Evolutionary conservation across 2,797 vertebrate species (phyloP), one percentile per base, ranked within the genome.

Genomic region (Rousettus madagascariensis): DNA sequence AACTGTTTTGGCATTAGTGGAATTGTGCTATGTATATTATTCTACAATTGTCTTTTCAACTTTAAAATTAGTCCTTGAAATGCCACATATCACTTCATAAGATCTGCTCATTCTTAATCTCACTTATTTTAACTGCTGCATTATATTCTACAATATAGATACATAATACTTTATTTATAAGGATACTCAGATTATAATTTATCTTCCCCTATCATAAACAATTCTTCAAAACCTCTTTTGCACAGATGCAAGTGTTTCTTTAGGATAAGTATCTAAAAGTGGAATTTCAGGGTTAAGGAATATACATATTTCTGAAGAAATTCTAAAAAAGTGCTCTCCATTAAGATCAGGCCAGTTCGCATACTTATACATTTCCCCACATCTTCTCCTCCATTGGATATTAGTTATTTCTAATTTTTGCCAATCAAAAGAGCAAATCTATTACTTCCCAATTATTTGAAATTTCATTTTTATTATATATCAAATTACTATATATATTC

Each of bases 121-220:
- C n/a, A 85, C 69, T 85, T 51, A 66, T 75, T 93, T 95, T 74
- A 78, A 91, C 24, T n/a, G 36, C 36, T 74, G 43, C 24, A 80
- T 75, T 38, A 19, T 80, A 84, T 30, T 94, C 22, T n/a, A 87
- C 13, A 55, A 36, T 12, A 75, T 10, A 78, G 51, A 28, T 65
- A 38, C 17, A 65, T n/a, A 86, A 49, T 88, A 86, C 15, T 75
- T 95, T 91, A 79, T 38, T 68, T 38, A 51, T 69, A 82, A 94
- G 33, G 12, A 88, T 8, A 11, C 30, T 74, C 36, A 51, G 26
- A 84, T 84, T 57, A n/a, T 57, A 68, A 74, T 77, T 36, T 93
- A 38, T 61, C 41, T 75, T 82, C 24, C n/a, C 24, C 11, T 69
- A 43, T 20, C 65, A 71, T 5, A 72, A 80, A 86, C 3, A 77